These are phyloP conservation scores for Idaea aversata DNA, from an alignment of 2,888 invertebrate genomes.

Conservation along the genomic window DNA sequence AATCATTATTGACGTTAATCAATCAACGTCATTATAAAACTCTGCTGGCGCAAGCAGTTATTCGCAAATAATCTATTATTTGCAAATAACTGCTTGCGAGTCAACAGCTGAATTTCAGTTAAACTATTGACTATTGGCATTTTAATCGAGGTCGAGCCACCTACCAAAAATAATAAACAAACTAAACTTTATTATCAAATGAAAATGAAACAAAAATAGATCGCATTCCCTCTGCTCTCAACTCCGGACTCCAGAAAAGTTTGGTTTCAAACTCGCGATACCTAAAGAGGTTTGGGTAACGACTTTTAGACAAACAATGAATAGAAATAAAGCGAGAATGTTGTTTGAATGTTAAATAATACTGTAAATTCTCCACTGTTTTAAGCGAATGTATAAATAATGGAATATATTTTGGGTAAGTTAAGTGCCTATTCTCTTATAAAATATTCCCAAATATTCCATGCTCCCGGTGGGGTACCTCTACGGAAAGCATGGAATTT, in stretches of 20 bases:
- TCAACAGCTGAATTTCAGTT: too few species aligned
- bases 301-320: conserved; percentile 10
- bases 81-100: too few species aligned
- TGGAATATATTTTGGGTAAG: neutral
- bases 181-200: neutral
- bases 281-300: conserved; percentile 12
- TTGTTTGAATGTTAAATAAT: conserved; percentile 11
- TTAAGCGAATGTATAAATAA: neutral
- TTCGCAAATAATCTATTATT: too few species aligned
- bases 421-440: neutral
- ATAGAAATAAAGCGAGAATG: conserved; percentile 4
- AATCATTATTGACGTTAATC: too few species aligned
- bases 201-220: neutral
- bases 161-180: neutral
- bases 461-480: too few species aligned
- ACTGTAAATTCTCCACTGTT: neutral
- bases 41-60: too few species aligned
- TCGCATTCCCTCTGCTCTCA: neutral
- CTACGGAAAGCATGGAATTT: too few species aligned
- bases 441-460: too few species aligned
- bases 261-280: conserved; percentile 8
- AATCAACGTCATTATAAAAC: too few species aligned
- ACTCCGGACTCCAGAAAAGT: conserved; percentile 4
- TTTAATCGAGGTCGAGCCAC: too few species aligned
- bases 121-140: too few species aligned